Percentiles rank a stretch among this genome's conserved stretches.
Evolutionary conservation across 1,140 invertebrate genomes (phyloP).

Genomic region (Zaprionus lachaisei): DNA sequence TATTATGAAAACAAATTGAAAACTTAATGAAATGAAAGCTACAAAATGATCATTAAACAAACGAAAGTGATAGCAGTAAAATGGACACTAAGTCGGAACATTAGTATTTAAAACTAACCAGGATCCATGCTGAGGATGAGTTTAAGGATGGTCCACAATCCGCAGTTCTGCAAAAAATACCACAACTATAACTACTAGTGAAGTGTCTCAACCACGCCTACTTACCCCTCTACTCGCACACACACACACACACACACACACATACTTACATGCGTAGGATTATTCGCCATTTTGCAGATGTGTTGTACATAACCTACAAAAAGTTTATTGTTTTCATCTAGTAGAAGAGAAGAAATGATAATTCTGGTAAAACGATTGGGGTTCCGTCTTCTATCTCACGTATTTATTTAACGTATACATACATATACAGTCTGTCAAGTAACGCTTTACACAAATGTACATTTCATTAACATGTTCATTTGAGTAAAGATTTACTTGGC

Average conservation of each 20-base stretch:
- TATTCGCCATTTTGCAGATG: constrained; percentile 42
- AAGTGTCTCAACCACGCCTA: constrained; percentile 32
- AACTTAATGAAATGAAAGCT: constrained; percentile 30
- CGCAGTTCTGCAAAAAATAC: constrained; percentile 12
- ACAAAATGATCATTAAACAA: constrained; percentile 63
- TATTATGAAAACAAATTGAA: constrained; percentile 56
- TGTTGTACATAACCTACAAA: constrained; percentile 74
- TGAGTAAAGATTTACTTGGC: not conserved
- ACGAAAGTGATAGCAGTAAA: constrained; percentile 78
- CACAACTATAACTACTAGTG: constrained; percentile 18
- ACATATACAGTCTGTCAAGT: too few species aligned
- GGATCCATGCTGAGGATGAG: constrained; percentile 17
- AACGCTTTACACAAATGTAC: too few species aligned
- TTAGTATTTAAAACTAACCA: constrained; percentile 60
- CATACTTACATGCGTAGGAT: constrained; percentile 28
- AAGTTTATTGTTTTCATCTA: constrained; percentile 41
- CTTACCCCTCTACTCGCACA: constrained; percentile 2
- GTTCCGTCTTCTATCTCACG: constrained; percentile 47
- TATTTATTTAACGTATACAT: constrained; percentile 43
- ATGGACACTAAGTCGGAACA: constrained; percentile 63
- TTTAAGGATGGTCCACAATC: constrained; percentile 20
- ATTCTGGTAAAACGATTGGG: constrained; percentile 15
- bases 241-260: constrained; percentile 14
- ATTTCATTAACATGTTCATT: too few species aligned
- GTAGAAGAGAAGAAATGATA: constrained; percentile 13